phyloP scores from a whole-genome alignment of 2,888 invertebrate species.

The Atrina japonica region DNA sequence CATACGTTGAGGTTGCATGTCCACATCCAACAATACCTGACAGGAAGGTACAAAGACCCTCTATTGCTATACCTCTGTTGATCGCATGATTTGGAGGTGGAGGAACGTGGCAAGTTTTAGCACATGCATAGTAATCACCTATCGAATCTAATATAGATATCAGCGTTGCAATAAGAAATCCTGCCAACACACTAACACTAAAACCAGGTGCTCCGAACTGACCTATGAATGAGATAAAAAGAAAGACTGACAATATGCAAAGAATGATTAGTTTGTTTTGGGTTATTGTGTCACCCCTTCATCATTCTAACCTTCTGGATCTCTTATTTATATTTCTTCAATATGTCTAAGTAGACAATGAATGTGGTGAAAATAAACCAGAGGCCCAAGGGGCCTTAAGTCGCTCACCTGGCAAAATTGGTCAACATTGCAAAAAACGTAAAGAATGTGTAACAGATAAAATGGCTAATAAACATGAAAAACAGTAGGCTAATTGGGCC shows the following conservation, averaged over 20 bases:
- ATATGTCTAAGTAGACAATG: too few relatives aligned
- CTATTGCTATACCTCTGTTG: slow-evolving; percentile 86
- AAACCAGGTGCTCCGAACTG: slow-evolving; percentile 70
- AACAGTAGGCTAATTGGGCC: too few relatives aligned
- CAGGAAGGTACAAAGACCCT: slow-evolving; percentile 90
- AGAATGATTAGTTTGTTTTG: neutral
- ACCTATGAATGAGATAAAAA: slow-evolving; percentile 49
- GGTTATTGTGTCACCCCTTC: too few relatives aligned
- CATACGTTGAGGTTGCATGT: slow-evolving; percentile 93
- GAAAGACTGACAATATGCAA: neutral
- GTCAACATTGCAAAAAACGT: too few relatives aligned
- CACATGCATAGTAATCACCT: slow-evolving; percentile 93
- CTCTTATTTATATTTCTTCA: too few relatives aligned
- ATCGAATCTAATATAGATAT: slow-evolving; percentile 81
- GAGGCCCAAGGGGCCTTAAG: too few relatives aligned
- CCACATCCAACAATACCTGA: slow-evolving; percentile 92
- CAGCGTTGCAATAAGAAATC: slow-evolving; percentile 69
- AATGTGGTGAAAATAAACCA: too few relatives aligned
- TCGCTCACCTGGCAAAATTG: too few relatives aligned
- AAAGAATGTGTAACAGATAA: too few relatives aligned
- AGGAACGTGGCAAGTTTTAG: slow-evolving; percentile 86
- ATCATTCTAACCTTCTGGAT: too few relatives aligned
- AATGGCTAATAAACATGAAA: too few relatives aligned
- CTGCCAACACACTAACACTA: slow-evolving; percentile 64
- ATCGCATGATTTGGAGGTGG: slow-evolving; percentile 92